These are phyloP conservation scores for Panagrolaimus sp. DNA, from an alignment of 1,140 invertebrate species.

Conservation along the genomic window DNA sequence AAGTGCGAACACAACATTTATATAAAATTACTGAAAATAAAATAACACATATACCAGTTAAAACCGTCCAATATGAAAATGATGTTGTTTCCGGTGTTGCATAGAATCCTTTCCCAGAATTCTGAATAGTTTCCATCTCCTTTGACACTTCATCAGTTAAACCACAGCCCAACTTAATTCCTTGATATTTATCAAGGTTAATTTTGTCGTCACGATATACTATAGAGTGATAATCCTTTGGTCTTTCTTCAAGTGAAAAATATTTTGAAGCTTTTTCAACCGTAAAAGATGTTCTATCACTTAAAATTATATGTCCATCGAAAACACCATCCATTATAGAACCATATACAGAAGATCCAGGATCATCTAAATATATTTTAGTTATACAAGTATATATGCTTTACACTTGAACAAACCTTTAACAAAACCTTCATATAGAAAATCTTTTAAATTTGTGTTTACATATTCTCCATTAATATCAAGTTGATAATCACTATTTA, in stretches of 20 bases:
- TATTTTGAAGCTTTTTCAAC: conserved; percentile 76
- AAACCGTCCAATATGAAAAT: too few relatives aligned
- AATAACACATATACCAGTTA: too few relatives aligned
- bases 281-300: conserved; percentile 71
- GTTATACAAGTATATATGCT: neutral
- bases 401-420: conserved; percentile 22
- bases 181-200: conserved; percentile 73
- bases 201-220: conserved; percentile 90
- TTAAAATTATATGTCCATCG: conserved; percentile 82
- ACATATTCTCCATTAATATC: conserved; percentile 49
- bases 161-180: conserved; percentile 69
- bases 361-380: conserved; percentile 78
- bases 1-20: too few relatives aligned
- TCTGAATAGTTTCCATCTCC: neutral
- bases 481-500: conserved; percentile 45
- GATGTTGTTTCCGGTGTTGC: neutral
- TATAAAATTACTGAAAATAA: too few relatives aligned
- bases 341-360: conserved; percentile 77
- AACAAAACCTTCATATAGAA: conserved; percentile 54
- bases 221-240: conserved; percentile 73
- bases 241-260: conserved; percentile 57
- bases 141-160: conserved; percentile 62
- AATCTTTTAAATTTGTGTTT: conserved; percentile 28
- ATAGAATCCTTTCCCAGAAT: neutral
- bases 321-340: conserved; percentile 87